A percentile compares a stretch with the other conserved stretches of the same genome.
phyloP scores from a whole-genome alignment of 2,113 vertebrate species.

The Rallus limicola region DNA sequence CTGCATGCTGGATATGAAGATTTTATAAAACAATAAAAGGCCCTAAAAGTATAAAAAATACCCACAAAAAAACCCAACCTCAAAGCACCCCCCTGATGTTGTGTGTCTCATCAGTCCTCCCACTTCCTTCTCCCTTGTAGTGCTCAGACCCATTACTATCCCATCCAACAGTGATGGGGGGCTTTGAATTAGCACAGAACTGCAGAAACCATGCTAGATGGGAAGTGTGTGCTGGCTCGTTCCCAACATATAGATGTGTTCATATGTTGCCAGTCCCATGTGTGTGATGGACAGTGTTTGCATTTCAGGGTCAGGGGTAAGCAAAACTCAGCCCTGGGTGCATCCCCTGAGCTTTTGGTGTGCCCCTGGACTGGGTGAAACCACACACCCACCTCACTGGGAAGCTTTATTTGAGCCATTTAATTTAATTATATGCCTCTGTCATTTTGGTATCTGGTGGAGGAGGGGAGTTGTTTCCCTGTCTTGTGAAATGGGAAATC shows the following conservation, averaged over 20 bases:
- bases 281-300: no score
- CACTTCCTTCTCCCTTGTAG: background rate
- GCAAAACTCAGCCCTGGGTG: background rate
- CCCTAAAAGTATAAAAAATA: fast-evolving
- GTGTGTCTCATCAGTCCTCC: background rate
- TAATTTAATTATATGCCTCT: background rate
- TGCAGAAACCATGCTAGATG: fast-evolving
- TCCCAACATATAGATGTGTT: fast-evolving
- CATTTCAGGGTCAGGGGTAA: background rate
- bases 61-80: background rate
- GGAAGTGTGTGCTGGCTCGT: background rate
- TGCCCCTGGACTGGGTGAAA: background rate
- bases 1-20: background rate
- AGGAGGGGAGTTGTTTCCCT: background rate
- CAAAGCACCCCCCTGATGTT: background rate
- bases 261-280: fast-evolving
- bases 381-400: fast-evolving
- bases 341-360: fast-evolving
- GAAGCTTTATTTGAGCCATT: background rate
- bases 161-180: fast-evolving
- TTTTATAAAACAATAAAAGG: background rate
- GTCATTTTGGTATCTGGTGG: background rate
- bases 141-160: fast-evolving
- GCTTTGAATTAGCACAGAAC: background rate
- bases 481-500: background rate